Evolutionary conservation across 2,113 vertebrate species (phyloP).

Genomic region (Tricholaema leucomelas): DNA sequence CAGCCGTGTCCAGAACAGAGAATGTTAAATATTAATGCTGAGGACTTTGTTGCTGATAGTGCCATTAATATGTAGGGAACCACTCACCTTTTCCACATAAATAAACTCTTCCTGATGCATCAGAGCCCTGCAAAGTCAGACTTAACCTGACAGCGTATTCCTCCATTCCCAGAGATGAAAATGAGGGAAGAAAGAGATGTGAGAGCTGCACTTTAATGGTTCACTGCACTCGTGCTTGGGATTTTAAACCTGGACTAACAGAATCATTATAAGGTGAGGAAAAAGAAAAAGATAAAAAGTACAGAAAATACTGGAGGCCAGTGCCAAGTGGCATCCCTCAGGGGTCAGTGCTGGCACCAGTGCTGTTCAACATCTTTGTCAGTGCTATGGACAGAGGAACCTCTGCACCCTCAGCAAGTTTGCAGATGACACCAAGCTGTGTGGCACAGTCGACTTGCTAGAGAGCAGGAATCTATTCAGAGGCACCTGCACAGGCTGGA

Average conservation of each 20-base stretch:
- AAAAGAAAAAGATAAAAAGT: too few species aligned
- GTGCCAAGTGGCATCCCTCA: too few species aligned
- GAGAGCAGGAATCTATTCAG: too few species aligned
- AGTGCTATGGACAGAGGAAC: too few species aligned
- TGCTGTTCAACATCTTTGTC: too few species aligned
- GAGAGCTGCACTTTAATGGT: background rate
- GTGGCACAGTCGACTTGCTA: too few species aligned
- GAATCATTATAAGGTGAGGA: background rate
- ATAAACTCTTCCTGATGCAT: conserved; percentile 37
- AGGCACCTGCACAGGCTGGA: too few species aligned
- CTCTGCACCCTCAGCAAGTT: too few species aligned
- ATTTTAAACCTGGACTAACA: background rate
- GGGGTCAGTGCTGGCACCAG: too few species aligned
- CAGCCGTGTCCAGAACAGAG: conserved; percentile 51
- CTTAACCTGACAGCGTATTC: background rate
- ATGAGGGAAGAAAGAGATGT: background rate
- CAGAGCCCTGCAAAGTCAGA: conserved; percentile 3
- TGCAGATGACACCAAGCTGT: too few species aligned
- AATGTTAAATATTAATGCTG: conserved; percentile 58
- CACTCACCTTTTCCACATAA: conserved; percentile 42
- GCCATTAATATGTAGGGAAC: conserved; percentile 44
- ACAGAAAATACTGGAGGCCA: background rate
- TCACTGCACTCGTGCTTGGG: background rate
- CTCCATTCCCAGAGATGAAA: background rate
- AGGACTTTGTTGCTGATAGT: conserved; percentile 25